phyloP scores from a whole-genome alignment of 2,113 vertebrate species.

The Prietella phreatophila region DNA sequence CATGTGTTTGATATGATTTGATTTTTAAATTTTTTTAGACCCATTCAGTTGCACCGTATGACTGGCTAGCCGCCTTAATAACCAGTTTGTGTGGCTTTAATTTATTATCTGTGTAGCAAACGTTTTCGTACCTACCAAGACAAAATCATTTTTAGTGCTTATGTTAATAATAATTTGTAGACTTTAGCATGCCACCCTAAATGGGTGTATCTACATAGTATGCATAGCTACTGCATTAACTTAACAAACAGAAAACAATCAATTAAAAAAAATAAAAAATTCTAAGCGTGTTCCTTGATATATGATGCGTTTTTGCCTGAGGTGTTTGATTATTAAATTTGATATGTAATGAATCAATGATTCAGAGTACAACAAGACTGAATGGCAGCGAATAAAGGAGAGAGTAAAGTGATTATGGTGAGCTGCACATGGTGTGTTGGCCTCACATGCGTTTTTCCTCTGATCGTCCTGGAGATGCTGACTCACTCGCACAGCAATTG shows the following conservation, averaged over 20 bases:
- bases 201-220: not conserved
- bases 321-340: not conserved
- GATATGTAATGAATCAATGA: not conserved
- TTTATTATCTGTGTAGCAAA: not conserved
- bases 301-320: not conserved
- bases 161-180: not conserved
- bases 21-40: no score
- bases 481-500: slow-evolving; percentile 58
- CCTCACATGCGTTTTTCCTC: slow-evolving; percentile 47
- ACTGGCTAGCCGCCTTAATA: not conserved
- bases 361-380: not conserved
- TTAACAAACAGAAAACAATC: not conserved
- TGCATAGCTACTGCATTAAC: not conserved
- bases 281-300: not conserved
- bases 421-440: slow-evolving; percentile 46
- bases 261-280: no score
- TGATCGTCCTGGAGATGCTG: slow-evolving; percentile 55
- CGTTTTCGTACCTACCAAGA: no score
- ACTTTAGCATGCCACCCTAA: not conserved
- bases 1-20: not conserved
- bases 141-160: not conserved
- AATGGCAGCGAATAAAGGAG: slow-evolving; percentile 5
- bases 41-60: not conserved
- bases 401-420: slow-evolving; percentile 38
- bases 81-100: not conserved